Conservation (phyloP, 2,888 invertebrate genomes). For the Ceriagrion tenellum region DNA sequence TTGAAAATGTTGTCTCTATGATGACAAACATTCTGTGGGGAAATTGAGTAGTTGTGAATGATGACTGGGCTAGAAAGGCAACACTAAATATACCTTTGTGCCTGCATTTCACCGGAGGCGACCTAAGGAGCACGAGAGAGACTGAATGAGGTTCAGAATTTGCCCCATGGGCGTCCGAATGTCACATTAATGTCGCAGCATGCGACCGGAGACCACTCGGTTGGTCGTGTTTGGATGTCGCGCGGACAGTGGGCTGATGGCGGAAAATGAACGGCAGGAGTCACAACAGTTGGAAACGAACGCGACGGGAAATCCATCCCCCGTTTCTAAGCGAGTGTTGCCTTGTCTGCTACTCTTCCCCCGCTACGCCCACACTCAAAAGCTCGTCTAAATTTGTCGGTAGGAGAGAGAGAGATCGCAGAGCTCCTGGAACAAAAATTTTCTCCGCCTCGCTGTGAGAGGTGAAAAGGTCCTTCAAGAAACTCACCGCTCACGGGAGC, state of each 20-base stretch:
- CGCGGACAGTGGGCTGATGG: background rate
- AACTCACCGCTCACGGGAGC: background rate
- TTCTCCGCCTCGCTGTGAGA: background rate
- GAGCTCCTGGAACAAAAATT: background rate
- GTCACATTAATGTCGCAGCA: constrained; percentile 13
- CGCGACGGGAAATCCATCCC: background rate
- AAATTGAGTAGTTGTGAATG: too few species aligned
- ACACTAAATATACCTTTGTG: too few species aligned
- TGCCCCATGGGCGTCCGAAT: background rate
- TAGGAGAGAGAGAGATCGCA: background rate
- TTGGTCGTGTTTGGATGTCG: background rate
- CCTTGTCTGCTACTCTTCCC: background rate
- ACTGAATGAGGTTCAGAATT: background rate
- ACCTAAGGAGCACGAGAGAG: background rate
- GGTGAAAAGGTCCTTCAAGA: background rate
- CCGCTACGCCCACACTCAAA: background rate
- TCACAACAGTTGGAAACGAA: constrained; percentile 16
- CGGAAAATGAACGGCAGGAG: background rate
- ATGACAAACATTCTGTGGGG: too few species aligned
- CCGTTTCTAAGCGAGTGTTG: background rate
- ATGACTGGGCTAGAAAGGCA: too few species aligned
- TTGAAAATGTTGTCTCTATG: too few species aligned
- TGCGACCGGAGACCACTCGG: background rate
- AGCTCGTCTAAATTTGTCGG: background rate
- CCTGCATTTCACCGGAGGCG: too few species aligned